Evolutionary conservation across 2,888 invertebrate species (phyloP).

Genomic region (Trissoscelio sp.): DNA sequence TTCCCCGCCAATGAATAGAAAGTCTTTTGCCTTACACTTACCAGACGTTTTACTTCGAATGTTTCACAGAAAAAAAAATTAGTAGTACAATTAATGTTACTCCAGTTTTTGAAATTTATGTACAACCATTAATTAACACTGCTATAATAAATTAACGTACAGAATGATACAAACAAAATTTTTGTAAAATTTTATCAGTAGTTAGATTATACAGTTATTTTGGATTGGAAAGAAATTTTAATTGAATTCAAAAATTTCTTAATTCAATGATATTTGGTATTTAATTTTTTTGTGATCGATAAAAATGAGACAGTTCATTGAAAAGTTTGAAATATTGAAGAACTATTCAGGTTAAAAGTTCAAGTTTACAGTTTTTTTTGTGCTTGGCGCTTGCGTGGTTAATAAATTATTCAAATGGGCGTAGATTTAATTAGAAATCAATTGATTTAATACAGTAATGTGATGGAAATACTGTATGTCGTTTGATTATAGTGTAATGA

Average conservation of each 20-base stretch:
- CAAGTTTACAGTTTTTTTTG: slow-evolving; percentile 15
- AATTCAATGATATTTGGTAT: too few species aligned
- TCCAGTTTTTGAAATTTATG: slow-evolving; percentile 7
- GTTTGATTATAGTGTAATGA: slow-evolving; percentile 3
- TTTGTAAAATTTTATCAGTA: too few species aligned
- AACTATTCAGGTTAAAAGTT: slow-evolving; percentile 20
- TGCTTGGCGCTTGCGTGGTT: not conserved
- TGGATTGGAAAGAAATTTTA: too few species aligned
- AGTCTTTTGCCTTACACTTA: slow-evolving; percentile 31
- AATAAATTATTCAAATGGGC: slow-evolving; percentile 7
- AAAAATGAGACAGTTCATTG: too few species aligned
- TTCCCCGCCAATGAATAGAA: too few species aligned
- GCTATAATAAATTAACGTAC: too few species aligned
- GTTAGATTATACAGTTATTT: too few species aligned
- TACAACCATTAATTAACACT: too few species aligned
- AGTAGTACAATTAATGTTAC: slow-evolving; percentile 25
- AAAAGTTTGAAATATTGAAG: not conserved
- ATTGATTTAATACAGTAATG: slow-evolving; percentile 4
- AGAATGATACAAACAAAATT: too few species aligned
- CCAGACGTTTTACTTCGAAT: slow-evolving; percentile 4
- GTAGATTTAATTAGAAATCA: slow-evolving; percentile 1
- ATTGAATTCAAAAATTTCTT: too few species aligned
- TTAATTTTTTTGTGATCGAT: too few species aligned
- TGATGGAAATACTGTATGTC: not conserved
- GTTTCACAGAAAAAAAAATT: slow-evolving; percentile 14